Percentiles rank a stretch among this genome's conserved stretches.
Evolutionary conservation across 2,888 invertebrate genomes (phyloP).

Genomic region (Tuta absoluta): DNA sequence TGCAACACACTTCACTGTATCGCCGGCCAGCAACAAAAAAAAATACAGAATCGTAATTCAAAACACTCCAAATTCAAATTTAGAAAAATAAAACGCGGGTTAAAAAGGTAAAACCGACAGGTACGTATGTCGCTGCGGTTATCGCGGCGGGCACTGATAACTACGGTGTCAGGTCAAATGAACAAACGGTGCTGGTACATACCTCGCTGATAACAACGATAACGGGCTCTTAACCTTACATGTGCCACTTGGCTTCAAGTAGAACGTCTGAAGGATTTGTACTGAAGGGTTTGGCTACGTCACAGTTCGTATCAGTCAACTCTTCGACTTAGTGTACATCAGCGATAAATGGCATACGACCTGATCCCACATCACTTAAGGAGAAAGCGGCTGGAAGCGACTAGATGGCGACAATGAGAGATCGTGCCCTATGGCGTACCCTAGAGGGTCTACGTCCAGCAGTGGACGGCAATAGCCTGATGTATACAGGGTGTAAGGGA

Average conservation of each 20-base stretch:
- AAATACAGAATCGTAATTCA: neutral
- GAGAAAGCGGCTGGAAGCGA: too few species aligned
- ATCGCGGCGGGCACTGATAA: conserved; percentile 77
- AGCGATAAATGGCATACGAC: neutral
- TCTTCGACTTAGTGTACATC: neutral
- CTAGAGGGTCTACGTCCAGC: too few species aligned
- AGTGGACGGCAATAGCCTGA: too few species aligned
- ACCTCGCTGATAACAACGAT: conserved; percentile 69
- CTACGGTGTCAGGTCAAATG: conserved; percentile 80
- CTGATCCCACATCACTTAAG: neutral
- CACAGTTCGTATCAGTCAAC: neutral
- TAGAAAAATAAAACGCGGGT: conserved; percentile 34
- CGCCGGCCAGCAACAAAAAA: neutral
- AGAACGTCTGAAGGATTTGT: conserved; percentile 44
- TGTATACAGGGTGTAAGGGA: too few species aligned
- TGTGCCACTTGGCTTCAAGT: conserved; percentile 53
- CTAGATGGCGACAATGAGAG: too few species aligned
- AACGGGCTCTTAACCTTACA: conserved; percentile 80
- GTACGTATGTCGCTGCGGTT: conserved; percentile 69
- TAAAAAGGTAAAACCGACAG: conserved; percentile 70
- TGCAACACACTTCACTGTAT: neutral
- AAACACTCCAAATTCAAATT: conserved; percentile 1
- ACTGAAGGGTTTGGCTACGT: conserved; percentile 25
- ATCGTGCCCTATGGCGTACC: too few species aligned
- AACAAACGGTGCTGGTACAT: conserved; percentile 74